Percentiles rank a stretch among this genome's conserved stretches.
phyloP scores from a whole-genome alignment of 2,888 invertebrate genomes.

The Athripsodes cinereus region DNA sequence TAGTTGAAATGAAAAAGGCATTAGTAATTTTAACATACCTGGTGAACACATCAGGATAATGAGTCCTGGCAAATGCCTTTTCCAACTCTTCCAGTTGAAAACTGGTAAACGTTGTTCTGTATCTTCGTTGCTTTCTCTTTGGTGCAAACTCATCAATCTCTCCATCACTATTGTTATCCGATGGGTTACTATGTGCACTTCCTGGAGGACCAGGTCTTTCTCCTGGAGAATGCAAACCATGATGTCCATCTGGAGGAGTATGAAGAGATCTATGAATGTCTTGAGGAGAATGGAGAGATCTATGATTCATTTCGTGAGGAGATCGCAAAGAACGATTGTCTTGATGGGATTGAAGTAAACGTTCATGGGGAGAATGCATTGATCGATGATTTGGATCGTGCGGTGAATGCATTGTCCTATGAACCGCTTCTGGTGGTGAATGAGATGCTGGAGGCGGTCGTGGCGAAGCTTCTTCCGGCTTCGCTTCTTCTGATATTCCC shows the following conservation, averaged over 20 bases:
- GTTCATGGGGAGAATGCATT: constrained; percentile 13
- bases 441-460: constrained; percentile 34
- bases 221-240: constrained; percentile 21
- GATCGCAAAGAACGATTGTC: constrained; percentile 12
- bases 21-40: too few species aligned
- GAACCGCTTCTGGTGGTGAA: constrained; percentile 33
- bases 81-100: constrained; percentile 94
- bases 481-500: constrained; percentile 46
- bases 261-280: constrained; percentile 15
- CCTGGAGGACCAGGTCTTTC: constrained; percentile 39
- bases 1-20: too few species aligned
- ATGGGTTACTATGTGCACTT: constrained; percentile 43
- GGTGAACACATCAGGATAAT: constrained; percentile 97
- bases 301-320: constrained; percentile 11
- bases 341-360: constrained; percentile 5
- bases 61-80: constrained; percentile 94
- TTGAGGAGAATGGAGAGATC: constrained; percentile 17
- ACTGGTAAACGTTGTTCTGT: constrained; percentile 91
- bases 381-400: constrained; percentile 20
- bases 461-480: constrained; percentile 36
- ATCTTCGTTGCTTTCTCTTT: constrained; percentile 84
- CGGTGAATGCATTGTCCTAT: constrained; percentile 8
- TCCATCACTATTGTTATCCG: constrained; percentile 59
- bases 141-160: constrained; percentile 73
- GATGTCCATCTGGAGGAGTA: constrained; percentile 22